phyloP scores from a whole-genome alignment of 2,113 vertebrate species.

The Ciconia boyciana region DNA sequence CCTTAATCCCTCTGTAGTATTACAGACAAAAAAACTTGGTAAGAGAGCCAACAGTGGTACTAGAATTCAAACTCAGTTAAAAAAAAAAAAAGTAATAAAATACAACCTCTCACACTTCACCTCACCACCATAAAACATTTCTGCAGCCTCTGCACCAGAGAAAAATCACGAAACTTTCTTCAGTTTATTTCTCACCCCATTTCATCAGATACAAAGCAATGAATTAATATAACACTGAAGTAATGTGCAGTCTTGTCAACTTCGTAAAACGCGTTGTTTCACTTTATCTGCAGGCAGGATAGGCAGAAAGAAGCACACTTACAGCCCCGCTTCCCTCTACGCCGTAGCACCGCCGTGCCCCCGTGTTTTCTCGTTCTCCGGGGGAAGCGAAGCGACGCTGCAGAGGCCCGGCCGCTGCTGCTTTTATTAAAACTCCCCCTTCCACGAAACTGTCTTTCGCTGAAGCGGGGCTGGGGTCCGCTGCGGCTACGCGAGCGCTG shows the following conservation, averaged over 20 bases:
- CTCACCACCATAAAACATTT: accelerated
- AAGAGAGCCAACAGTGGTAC: accelerated
- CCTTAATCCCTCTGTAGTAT: accelerated
- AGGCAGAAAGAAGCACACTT: not conserved
- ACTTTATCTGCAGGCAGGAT: not conserved
- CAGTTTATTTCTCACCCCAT: not conserved
- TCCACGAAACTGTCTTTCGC: too few relatives aligned
- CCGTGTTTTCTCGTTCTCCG: not conserved
- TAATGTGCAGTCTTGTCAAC: accelerated
- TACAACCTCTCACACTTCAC: accelerated
- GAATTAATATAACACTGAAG: accelerated
- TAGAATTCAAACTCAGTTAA: not conserved
- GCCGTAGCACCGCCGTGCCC: accelerated
- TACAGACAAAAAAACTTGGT: not conserved
- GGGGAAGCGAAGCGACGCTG: too few relatives aligned
- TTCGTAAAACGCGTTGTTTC: accelerated
- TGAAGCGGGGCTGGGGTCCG: too few relatives aligned
- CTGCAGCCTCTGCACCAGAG: not conserved
- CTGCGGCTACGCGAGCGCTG: too few relatives aligned
- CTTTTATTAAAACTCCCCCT: too few relatives aligned
- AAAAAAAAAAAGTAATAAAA: not conserved
- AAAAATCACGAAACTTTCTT: accelerated
- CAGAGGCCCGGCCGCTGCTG: too few relatives aligned
- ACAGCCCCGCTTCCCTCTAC: not conserved
- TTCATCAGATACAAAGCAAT: too few relatives aligned